Evolutionary conservation across 2,888 invertebrate genomes (phyloP).

Genomic region (Diabrotica balteata): DNA sequence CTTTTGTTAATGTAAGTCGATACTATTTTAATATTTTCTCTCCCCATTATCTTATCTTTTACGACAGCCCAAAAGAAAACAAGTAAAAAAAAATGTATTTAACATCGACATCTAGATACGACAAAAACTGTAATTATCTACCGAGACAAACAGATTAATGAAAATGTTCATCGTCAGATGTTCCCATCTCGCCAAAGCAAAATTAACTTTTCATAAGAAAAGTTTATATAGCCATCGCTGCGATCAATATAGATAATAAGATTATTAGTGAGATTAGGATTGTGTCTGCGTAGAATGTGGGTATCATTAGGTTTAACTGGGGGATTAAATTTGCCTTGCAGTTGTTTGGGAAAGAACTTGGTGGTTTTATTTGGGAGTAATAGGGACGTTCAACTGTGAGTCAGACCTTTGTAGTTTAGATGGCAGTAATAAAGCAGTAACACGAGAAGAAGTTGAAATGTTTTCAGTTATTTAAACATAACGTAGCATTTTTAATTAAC

Average conservation of each 20-base stretch:
- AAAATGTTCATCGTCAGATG: slow-evolving; percentile 20
- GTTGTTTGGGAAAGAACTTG: slow-evolving; percentile 3
- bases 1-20: no score
- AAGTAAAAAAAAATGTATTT: no score
- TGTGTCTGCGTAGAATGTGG: slow-evolving; percentile 12
- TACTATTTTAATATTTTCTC: no score
- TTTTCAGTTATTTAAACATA: no score
- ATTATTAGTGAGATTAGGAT: slow-evolving; percentile 23
- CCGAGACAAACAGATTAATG: slow-evolving; percentile 22
- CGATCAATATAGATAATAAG: slow-evolving; percentile 20
- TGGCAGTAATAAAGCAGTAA: no score
- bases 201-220: slow-evolving; percentile 23
- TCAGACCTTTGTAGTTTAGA: no score
- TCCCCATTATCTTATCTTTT: no score
- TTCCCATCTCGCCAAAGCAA: slow-evolving; percentile 14
- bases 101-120: neutral
- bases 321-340: slow-evolving; percentile 6
- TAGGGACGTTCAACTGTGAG: no score
- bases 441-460: no score
- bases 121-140: slow-evolving; percentile 19
- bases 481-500: no score
- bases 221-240: slow-evolving; percentile 14
- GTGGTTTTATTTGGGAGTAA: no score
- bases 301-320: slow-evolving; percentile 11
- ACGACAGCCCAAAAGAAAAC: no score